These are phyloP conservation scores for Berghia stephanieae DNA, from an alignment of 1,140 invertebrate species.

Conservation along the genomic window DNA sequence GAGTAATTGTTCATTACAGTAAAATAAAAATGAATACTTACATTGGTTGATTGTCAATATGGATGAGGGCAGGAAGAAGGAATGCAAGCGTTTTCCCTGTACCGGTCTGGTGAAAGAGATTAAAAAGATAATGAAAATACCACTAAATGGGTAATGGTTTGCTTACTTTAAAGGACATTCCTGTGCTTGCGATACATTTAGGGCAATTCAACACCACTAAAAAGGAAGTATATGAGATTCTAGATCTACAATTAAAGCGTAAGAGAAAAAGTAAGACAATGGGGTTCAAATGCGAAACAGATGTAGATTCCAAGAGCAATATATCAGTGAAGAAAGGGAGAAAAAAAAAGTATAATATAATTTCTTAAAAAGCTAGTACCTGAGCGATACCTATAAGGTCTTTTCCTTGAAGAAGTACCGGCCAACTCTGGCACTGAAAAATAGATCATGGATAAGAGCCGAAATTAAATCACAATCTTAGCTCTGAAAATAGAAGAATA, in stretches of 20 bases:
- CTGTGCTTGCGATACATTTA: too few species aligned
- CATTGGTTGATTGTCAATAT: constrained; percentile 82
- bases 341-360: constrained; percentile 10
- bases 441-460: not conserved
- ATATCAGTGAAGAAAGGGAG: too few species aligned
- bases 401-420: constrained; percentile 82
- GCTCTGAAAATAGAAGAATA: not conserved
- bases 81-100: constrained; percentile 94
- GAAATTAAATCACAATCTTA: not conserved
- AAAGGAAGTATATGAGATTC: too few species aligned
- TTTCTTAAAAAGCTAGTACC: constrained; percentile 38
- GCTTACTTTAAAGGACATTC: too few species aligned
- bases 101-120: constrained; percentile 61
- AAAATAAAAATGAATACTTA: constrained; percentile 50
- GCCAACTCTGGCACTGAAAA: constrained; percentile 82
- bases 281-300: too few species aligned
- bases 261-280: too few species aligned
- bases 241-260: too few species aligned
- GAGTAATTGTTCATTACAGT: too few species aligned
- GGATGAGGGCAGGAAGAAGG: constrained; percentile 87
- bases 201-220: too few species aligned
- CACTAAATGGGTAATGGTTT: too few species aligned
- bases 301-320: too few species aligned
- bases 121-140: too few species aligned
- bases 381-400: constrained; percentile 95